Evolutionary conservation across 2,113 vertebrate species (phyloP).

Genomic region (Sapayoa aenigma): DNA sequence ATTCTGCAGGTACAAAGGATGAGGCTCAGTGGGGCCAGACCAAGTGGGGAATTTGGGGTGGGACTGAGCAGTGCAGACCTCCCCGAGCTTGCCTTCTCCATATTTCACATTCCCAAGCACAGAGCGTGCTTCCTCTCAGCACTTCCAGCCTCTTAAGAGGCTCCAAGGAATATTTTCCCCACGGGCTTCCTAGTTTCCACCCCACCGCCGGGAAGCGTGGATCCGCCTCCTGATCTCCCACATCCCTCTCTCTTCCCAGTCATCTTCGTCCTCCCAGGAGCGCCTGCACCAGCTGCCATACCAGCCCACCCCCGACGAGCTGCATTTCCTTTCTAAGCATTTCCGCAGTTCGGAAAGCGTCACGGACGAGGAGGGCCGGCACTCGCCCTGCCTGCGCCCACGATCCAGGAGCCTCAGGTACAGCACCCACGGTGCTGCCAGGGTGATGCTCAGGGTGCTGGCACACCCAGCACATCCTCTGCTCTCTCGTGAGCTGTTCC

Average conservation of each 20-base stretch:
- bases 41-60: neutral
- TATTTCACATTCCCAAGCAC: neutral
- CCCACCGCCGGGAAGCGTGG: accelerated
- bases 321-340: conserved; percentile 95
- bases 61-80: neutral
- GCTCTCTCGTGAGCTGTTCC: neutral
- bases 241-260: conserved; percentile 67
- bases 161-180: neutral
- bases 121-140: accelerated
- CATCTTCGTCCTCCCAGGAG: conserved; percentile 96
- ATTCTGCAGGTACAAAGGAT: neutral
- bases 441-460: neutral
- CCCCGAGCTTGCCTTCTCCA: accelerated
- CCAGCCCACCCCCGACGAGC: conserved; percentile 95
- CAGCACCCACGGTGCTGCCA: accelerated
- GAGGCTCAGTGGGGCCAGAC: accelerated
- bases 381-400: conserved; percentile 83
- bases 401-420: conserved; percentile 96
- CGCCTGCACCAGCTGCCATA: conserved; percentile 95
- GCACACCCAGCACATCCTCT: neutral
- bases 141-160: neutral
- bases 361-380: conserved; percentile 84
- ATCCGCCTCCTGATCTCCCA: neutral
- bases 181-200: accelerated
- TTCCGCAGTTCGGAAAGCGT: conserved; percentile 93